Percentiles rank a stretch among this genome's conserved stretches.
These are phyloP conservation scores for Drosophila borealis DNA, from an alignment of 2,888 invertebrate genomes.

Conservation along the genomic window DNA sequence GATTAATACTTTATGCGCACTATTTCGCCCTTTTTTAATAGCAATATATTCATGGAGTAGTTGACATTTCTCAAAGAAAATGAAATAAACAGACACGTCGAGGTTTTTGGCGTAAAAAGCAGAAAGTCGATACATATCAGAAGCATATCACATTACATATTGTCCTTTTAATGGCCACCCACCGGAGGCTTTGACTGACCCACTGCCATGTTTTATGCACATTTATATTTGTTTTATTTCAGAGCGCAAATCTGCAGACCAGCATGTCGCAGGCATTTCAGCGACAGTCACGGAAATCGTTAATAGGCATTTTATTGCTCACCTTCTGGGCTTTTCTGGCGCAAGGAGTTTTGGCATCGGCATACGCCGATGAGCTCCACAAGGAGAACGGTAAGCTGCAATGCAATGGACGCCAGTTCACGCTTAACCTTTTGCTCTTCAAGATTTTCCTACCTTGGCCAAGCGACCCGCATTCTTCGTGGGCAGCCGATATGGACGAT, in stretches of 20 bases:
- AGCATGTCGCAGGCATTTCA: conserved; percentile 40
- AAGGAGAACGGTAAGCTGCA: conserved; percentile 54
- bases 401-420: neutral
- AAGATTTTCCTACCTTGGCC: conserved; percentile 65
- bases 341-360: conserved; percentile 60
- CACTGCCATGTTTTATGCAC: neutral
- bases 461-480: conserved; percentile 85
- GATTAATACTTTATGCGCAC: too few species aligned
- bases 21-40: too few species aligned
- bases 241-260: conserved; percentile 26
- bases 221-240: conserved; percentile 36
- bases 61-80: too few species aligned
- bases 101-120: too few species aligned
- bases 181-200: neutral
- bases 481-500: conserved; percentile 85
- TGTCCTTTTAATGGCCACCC: conserved; percentile 11
- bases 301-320: conserved; percentile 70
- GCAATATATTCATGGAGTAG: too few species aligned
- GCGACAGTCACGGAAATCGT: conserved; percentile 49
- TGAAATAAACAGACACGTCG: too few species aligned
- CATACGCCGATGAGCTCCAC: conserved; percentile 63
- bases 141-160: conserved; percentile 13
- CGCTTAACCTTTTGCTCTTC: neutral
- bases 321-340: conserved; percentile 62
- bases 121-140: conserved; percentile 5